Conservation (phyloP, 2,797 vertebrate species). For the Prionace glauca region DNA sequence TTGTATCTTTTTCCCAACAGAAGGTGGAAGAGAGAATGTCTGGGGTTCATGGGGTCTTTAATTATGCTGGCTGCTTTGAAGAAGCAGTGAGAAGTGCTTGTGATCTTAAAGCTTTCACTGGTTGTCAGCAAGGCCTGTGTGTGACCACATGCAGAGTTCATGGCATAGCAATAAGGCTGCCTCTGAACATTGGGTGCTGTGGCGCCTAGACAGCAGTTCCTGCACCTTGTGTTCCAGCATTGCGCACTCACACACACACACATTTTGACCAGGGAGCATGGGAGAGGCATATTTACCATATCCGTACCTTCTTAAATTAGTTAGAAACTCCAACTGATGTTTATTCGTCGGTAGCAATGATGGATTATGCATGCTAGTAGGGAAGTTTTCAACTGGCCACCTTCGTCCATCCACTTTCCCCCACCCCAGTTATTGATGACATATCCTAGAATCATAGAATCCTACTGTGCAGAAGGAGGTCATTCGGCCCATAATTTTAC, state of each 20-base stretch:
- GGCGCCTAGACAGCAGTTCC: background rate
- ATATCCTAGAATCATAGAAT: too few species aligned
- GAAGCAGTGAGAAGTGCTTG: too few species aligned
- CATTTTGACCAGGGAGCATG: background rate
- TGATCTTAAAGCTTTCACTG: background rate
- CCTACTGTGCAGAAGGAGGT: too few species aligned
- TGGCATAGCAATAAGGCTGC: background rate
- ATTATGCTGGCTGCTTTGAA: too few species aligned
- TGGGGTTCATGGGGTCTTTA: too few species aligned
- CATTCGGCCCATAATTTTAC: too few species aligned
- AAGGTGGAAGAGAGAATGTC: too few species aligned
- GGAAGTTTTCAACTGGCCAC: background rate
- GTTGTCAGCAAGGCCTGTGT: background rate
- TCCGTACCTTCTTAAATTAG: background rate
- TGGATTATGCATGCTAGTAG: background rate
- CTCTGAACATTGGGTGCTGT: background rate
- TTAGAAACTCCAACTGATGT: background rate
- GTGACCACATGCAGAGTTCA: background rate
- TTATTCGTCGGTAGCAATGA: background rate
- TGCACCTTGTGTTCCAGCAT: background rate
- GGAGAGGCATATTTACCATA: background rate
- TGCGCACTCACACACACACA: too few species aligned
- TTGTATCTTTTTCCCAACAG: too few species aligned
- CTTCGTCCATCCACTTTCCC: background rate
- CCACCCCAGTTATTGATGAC: background rate